Conservation (phyloP, 2,113 vertebrate genomes). For the Melanerpes aurifrons region DNA sequence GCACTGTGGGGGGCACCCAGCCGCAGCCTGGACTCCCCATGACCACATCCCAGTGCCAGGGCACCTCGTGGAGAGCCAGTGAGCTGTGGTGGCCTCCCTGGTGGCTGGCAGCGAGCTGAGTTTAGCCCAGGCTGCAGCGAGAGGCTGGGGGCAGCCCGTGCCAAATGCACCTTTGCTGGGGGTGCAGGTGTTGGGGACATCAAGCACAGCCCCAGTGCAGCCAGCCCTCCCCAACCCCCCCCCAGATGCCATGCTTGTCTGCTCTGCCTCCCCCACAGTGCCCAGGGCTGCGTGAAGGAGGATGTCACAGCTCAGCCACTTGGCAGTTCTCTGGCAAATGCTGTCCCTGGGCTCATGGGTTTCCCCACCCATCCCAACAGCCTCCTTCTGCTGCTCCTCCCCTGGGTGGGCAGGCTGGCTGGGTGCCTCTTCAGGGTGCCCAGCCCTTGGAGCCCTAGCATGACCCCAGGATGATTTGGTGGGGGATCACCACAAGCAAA, state of each 20-base stretch:
- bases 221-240: too few relatives aligned
- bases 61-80: accelerated
- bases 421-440: not conserved
- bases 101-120: not conserved
- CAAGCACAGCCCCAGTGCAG: not conserved
- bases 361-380: not conserved
- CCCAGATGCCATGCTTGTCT: accelerated
- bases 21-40: accelerated
- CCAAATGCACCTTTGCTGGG: not conserved
- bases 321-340: not conserved
- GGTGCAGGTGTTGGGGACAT: too few relatives aligned
- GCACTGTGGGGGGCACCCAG: accelerated
- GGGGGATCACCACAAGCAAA: not conserved
- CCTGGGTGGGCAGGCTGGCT: accelerated
- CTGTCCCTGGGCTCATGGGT: accelerated
- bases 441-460: not conserved
- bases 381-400: accelerated
- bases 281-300: accelerated
- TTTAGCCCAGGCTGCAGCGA: not conserved
- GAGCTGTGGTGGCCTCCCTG: not conserved
- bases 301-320: not conserved
- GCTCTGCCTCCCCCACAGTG: accelerated
- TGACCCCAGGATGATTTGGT: accelerated
- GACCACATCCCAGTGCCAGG: accelerated
- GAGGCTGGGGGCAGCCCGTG: not conserved